Evolutionary conservation across 2,888 invertebrate genomes (phyloP).

Genomic region (Branchipolynoe longqiensis): DNA sequence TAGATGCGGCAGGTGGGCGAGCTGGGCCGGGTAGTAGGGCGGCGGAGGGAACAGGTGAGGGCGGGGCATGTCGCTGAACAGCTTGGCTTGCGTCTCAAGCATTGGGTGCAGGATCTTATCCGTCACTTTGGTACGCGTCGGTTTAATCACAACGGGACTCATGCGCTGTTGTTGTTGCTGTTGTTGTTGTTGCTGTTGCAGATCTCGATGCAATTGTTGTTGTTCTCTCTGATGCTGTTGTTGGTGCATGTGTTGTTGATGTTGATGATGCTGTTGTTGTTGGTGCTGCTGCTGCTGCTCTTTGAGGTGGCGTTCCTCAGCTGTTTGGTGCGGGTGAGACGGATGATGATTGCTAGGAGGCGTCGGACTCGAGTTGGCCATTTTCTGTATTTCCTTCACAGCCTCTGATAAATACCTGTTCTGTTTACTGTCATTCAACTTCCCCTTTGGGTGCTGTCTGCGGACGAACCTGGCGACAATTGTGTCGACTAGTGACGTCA

Average conservation of each 20-base stretch:
- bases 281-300: constrained; percentile 48
- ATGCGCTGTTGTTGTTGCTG: constrained; percentile 15
- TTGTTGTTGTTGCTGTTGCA: constrained; percentile 15
- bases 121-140: constrained; percentile 62
- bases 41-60: constrained; percentile 83
- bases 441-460: constrained; percentile 58
- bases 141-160: constrained; percentile 46
- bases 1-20: constrained; percentile 84
- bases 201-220: constrained; percentile 17
- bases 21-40: constrained; percentile 86
- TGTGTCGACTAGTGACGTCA: constrained; percentile 92
- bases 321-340: neutral
- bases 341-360: constrained; percentile 7
- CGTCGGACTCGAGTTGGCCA: constrained; percentile 27
- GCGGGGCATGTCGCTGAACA: constrained; percentile 72
- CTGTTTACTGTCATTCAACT: constrained; percentile 33
- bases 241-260: constrained; percentile 43
- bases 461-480: constrained; percentile 88
- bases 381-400: constrained; percentile 55
- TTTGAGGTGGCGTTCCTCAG: neutral
- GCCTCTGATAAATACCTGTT: constrained; percentile 51
- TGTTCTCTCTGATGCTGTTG: constrained; percentile 26
- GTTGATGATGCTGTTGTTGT: constrained; percentile 2
- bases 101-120: constrained; percentile 66
- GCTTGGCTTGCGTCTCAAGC: constrained; percentile 62